phyloP scores from a whole-genome alignment of 2,797 vertebrate species.

The Buceros bicornis region DNA sequence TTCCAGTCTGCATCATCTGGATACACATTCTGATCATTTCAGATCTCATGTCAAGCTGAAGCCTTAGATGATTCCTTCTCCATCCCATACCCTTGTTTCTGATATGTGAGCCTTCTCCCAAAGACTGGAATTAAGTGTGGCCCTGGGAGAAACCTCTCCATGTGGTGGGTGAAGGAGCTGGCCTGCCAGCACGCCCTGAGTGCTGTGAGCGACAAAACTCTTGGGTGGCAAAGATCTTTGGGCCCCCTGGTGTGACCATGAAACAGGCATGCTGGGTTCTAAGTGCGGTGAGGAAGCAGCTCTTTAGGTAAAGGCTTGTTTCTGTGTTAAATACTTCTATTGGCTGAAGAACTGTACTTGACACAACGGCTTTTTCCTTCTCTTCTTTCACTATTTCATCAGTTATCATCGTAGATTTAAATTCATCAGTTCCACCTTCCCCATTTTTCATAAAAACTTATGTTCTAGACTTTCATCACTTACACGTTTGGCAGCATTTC shows the following conservation, averaged over 20 bases:
- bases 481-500: background rate
- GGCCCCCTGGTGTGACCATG: background rate
- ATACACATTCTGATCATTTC: background rate
- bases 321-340: background rate
- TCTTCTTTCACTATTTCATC: background rate
- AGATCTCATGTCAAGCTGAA: background rate
- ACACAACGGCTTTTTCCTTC: background rate
- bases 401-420: background rate
- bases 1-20: background rate
- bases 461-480: background rate
- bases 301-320: background rate
- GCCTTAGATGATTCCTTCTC: background rate
- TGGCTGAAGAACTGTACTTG: background rate
- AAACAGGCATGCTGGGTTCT: accelerated
- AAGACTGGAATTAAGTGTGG: background rate
- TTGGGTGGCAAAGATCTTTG: accelerated
- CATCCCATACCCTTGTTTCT: background rate
- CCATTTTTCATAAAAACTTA: background rate
- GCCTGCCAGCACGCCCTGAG: accelerated
- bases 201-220: background rate
- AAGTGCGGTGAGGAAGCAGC: background rate
- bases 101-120: background rate
- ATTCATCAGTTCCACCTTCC: background rate
- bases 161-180: background rate
- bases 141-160: background rate